Conservation (phyloP, 2,797 vertebrate species). For the Microcaecilia unicolor region DNA sequence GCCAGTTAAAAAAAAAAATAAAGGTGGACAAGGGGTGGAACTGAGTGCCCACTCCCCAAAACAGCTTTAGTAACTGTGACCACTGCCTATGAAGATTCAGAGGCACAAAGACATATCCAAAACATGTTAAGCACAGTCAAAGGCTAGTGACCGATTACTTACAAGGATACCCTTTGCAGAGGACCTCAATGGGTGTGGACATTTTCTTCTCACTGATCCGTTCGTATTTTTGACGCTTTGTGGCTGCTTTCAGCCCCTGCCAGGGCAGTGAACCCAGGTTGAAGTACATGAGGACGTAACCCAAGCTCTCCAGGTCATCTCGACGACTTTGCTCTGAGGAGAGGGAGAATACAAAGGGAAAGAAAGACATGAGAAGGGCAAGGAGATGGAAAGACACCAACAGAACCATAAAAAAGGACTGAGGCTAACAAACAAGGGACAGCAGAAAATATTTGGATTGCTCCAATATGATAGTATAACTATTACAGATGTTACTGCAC, state of each 20-base stretch:
- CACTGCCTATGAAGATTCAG: neutral
- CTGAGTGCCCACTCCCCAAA: too few species aligned
- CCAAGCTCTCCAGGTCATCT: slow-evolving; percentile 90
- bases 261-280: slow-evolving; percentile 93
- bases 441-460: too few species aligned
- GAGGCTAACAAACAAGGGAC: too few species aligned
- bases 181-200: slow-evolving; percentile 91
- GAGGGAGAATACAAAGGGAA: neutral
- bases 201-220: slow-evolving; percentile 97
- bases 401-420: too few species aligned
- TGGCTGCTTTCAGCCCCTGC: slow-evolving; percentile 94
- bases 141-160: slow-evolving; percentile 37
- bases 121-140: neutral
- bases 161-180: slow-evolving; percentile 95
- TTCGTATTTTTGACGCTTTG: slow-evolving; percentile 94
- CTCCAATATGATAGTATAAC: too few species aligned
- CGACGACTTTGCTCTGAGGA: slow-evolving; percentile 85
- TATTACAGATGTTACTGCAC: too few species aligned
- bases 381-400: too few species aligned
- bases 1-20: too few species aligned
- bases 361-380: too few species aligned
- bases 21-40: too few species aligned
- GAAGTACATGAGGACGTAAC: slow-evolving; percentile 96
- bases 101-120: too few species aligned
- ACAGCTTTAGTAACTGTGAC: too few species aligned